Evolutionary conservation across 2,888 invertebrate species (phyloP).

Genomic region (Temnothorax unifasciatus): DNA sequence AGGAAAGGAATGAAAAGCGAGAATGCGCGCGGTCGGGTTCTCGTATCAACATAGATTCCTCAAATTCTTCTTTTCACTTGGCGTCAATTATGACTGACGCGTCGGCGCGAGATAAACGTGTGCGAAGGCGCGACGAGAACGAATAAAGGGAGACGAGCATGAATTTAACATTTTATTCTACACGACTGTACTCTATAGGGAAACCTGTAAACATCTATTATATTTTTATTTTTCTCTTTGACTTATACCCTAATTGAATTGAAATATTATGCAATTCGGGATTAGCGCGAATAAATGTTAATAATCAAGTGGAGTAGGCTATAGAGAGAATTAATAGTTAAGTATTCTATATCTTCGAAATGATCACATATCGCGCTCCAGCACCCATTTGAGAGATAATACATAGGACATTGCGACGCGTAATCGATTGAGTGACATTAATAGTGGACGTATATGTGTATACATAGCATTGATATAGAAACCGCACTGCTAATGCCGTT

Average conservation of each 20-base stretch:
- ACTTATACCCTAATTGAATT: background rate
- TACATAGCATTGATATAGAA: conserved; percentile 9
- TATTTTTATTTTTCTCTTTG: background rate
- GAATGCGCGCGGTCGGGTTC: conserved; percentile 39
- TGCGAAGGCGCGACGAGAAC: background rate
- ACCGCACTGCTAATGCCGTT: conserved; percentile 25
- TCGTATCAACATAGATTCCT: conserved; percentile 38
- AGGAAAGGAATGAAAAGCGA: conserved; percentile 49
- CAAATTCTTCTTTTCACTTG: conserved; percentile 27
- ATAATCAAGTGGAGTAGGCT: background rate
- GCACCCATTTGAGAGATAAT: background rate
- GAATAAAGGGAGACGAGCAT: background rate
- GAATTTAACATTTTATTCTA: background rate
- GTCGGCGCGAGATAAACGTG: background rate
- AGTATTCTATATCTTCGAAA: background rate
- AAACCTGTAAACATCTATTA: background rate
- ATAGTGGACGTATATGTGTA: conserved; percentile 9
- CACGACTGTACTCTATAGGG: background rate
- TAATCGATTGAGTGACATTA: conserved; percentile 38
- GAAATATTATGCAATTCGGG: background rate
- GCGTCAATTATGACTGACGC: conserved; percentile 33
- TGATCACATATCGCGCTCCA: background rate
- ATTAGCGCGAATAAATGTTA: background rate
- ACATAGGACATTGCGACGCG: background rate
- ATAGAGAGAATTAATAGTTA: background rate